Evolutionary conservation across 2,113 vertebrate genomes (phyloP).

Genomic region (Pachyramphus minor): DNA sequence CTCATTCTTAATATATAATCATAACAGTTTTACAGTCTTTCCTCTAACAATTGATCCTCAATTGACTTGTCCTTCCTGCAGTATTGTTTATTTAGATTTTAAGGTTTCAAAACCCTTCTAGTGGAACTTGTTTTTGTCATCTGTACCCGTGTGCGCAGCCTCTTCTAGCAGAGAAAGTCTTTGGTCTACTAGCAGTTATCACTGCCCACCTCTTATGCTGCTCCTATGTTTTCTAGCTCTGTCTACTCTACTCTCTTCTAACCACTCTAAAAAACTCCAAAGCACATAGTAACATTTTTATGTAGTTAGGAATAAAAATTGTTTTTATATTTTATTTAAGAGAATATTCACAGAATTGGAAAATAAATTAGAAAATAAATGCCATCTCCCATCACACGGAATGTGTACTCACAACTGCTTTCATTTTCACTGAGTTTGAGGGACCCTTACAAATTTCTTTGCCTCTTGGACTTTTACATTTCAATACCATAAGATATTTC

Average conservation of each 20-base stretch:
- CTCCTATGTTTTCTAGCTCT: background rate
- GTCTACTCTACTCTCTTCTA: background rate
- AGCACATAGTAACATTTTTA: background rate
- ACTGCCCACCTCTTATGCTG: background rate
- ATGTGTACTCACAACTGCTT: background rate
- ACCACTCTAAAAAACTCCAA: background rate
- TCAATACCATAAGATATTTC: background rate
- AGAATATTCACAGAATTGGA: background rate
- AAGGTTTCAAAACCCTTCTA: background rate
- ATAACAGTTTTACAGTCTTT: background rate
- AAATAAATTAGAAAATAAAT: background rate
- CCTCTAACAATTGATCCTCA: background rate
- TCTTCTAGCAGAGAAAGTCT: background rate
- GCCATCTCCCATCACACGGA: background rate
- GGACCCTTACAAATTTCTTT: background rate
- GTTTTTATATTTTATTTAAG: background rate
- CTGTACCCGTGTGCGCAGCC: rapidly evolving
- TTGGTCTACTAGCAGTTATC: background rate
- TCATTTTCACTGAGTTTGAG: background rate
- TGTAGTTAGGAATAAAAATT: background rate
- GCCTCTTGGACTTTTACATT: background rate
- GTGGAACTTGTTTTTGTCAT: background rate
- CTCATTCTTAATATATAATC: background rate
- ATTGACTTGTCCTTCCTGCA: background rate
- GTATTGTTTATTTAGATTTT: background rate